phyloP scores from a whole-genome alignment of 2,888 invertebrate genomes.

The Frankliniella fusca region DNA sequence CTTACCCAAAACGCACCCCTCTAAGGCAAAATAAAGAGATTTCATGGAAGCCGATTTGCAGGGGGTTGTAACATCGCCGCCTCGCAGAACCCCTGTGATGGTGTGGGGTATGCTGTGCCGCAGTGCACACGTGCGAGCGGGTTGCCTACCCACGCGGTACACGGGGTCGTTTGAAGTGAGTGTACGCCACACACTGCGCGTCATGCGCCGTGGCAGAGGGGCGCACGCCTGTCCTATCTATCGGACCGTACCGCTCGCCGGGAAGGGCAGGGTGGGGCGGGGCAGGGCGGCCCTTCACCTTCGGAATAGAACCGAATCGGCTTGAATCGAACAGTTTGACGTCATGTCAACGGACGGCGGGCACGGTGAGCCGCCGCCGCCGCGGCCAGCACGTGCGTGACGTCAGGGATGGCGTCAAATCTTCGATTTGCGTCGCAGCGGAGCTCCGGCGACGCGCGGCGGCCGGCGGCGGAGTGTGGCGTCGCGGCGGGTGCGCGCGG shows the following conservation, averaged over 20 bases:
- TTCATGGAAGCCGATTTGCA: no score
- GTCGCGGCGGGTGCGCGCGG: neutral
- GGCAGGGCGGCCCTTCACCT: no score
- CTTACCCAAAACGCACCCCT: no score
- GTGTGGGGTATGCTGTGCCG: neutral
- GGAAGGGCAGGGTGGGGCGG: no score
- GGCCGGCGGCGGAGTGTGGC: neutral
- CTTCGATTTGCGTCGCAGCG: neutral
- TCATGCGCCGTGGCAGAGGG: no score
- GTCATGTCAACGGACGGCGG: neutral
- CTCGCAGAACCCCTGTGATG: neutral
- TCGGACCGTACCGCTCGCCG: no score
- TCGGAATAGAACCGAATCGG: no score
- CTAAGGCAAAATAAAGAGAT: no score
- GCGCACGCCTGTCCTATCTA: no score
- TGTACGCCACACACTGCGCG: neutral
- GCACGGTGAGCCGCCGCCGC: neutral
- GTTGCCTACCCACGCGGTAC: neutral
- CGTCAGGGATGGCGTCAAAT: constrained; percentile 5
- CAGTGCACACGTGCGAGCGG: neutral
- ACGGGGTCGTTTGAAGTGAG: no score
- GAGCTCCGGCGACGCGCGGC: neutral
- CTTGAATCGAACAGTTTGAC: neutral
- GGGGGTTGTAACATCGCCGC: no score
- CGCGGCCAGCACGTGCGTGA: neutral